Evolutionary conservation across 2,797 vertebrate species (phyloP).

Genomic region (Sebastes paucispinis): DNA sequence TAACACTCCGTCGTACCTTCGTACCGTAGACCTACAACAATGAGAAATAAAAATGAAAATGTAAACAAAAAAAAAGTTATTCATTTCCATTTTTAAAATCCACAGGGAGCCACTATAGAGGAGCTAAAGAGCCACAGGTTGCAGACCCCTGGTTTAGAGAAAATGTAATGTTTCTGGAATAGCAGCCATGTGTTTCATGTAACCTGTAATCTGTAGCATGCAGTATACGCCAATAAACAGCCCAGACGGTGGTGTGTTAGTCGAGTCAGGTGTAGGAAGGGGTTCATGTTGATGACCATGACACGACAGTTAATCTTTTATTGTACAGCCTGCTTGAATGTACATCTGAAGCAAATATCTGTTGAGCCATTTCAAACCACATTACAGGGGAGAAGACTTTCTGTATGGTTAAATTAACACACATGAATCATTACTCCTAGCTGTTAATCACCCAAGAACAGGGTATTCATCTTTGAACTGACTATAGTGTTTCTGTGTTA

Average conservation of each 20-base stretch:
- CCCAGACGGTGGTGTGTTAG: neutral
- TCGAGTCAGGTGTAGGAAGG: neutral
- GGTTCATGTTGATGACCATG: neutral
- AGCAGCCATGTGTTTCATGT: neutral
- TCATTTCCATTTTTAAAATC: too few relatives aligned
- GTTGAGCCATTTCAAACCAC: neutral
- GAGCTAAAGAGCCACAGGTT: too few relatives aligned
- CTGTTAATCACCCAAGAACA: neutral
- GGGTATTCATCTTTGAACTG: neutral
- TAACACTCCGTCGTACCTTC: fast-evolving
- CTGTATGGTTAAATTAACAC: neutral
- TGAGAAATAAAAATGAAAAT: too few relatives aligned
- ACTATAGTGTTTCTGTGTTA: neutral
- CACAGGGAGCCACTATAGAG: too few relatives aligned
- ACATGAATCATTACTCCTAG: neutral
- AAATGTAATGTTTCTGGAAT: neutral
- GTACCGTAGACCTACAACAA: too few relatives aligned
- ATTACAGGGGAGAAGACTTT: neutral
- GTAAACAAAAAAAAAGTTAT: too few relatives aligned
- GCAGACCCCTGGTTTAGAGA: neutral
- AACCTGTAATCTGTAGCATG: neutral
- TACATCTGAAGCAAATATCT: neutral
- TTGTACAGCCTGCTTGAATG: neutral
- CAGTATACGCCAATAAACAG: neutral
- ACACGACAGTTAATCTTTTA: neutral